Conservation (phyloP, 2,113 vertebrate genomes). For the Paralichthys olivaceus region DNA sequence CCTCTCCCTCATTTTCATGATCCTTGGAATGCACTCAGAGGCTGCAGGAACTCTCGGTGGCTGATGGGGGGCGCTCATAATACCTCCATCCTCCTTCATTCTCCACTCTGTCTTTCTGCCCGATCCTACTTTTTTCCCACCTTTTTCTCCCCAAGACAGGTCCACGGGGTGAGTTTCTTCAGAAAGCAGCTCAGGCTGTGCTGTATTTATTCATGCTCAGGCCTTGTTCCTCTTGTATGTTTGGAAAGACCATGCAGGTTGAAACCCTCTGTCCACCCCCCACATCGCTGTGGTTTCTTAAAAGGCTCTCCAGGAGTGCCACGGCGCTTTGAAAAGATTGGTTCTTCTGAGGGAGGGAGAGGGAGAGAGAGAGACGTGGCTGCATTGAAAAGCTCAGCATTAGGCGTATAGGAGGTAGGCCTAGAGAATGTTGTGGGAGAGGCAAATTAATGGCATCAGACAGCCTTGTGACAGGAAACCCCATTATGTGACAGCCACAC, state of each 20-base stretch:
- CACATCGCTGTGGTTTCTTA: conserved; percentile 45
- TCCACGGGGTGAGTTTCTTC: conserved; percentile 48
- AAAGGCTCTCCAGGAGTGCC: conserved; percentile 67
- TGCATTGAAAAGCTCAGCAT: conserved; percentile 39
- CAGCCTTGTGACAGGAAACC: conserved; percentile 70
- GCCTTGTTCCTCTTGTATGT: conserved; percentile 36
- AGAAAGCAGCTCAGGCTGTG: conserved; percentile 38
- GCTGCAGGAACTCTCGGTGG: conserved; percentile 60
- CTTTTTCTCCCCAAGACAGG: conserved; percentile 21
- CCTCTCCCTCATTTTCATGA: conserved; percentile 37
- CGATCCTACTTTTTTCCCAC: not conserved
- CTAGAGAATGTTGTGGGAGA: conserved; percentile 53
- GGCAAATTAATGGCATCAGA: conserved; percentile 73
- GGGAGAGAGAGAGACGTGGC: conserved; percentile 21
- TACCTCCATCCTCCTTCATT: conserved; percentile 46
- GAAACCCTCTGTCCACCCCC: conserved; percentile 45
- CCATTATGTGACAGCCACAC: conserved; percentile 55
- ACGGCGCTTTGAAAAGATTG: conserved; percentile 54
- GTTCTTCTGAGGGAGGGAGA: conserved; percentile 26
- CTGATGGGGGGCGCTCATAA: conserved; percentile 61
- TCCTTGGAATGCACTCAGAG: conserved; percentile 65
- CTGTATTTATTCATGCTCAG: conserved; percentile 55
- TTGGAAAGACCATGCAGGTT: conserved; percentile 60
- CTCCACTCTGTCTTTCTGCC: conserved; percentile 26
- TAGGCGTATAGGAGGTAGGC: conserved; percentile 43